Conservation (phyloP, 2,888 invertebrate species). For the Atethmia centrago region DNA sequence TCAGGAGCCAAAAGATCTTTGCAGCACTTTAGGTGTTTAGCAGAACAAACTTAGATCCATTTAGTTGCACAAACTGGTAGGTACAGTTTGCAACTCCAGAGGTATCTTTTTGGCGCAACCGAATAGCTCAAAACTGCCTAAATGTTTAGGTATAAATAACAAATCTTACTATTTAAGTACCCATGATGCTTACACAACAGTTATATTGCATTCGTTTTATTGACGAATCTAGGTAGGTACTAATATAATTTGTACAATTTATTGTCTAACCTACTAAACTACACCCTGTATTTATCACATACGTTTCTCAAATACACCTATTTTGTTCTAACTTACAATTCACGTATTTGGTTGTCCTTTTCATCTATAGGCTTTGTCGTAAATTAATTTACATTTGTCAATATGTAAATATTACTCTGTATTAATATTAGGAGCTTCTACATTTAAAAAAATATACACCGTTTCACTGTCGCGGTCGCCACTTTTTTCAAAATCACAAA, state of each 20-base stretch:
- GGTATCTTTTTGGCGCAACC: not conserved
- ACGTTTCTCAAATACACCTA: slow-evolving; percentile 26
- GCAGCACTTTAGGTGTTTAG: not conserved
- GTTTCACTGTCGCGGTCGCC: not conserved
- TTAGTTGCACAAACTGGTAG: not conserved
- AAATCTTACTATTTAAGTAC: not conserved
- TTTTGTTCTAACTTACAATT: slow-evolving; percentile 15
- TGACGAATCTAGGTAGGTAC: not conserved
- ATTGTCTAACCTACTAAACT: slow-evolving; percentile 29
- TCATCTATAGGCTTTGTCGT: not conserved
- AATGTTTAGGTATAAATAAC: not conserved
- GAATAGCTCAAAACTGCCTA: not conserved
- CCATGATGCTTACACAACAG: not conserved
- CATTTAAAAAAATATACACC: not conserved
- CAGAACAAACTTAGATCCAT: not conserved
- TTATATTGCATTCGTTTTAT: slow-evolving; percentile 2
- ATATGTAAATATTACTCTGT: slow-evolving; percentile 5
- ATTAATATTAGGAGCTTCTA: not conserved
- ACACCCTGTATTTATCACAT: slow-evolving; percentile 63
- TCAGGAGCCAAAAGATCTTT: not conserved
- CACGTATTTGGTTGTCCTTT: slow-evolving; percentile 6
- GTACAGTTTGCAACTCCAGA: slow-evolving; percentile 2
- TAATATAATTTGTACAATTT: slow-evolving; percentile 17
- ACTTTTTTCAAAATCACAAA: slow-evolving; percentile 9
- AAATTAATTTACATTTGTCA: not conserved